Evolutionary conservation across 2,797 vertebrate genomes (phyloP).

Genomic region (Darevskia nairensis): DNA sequence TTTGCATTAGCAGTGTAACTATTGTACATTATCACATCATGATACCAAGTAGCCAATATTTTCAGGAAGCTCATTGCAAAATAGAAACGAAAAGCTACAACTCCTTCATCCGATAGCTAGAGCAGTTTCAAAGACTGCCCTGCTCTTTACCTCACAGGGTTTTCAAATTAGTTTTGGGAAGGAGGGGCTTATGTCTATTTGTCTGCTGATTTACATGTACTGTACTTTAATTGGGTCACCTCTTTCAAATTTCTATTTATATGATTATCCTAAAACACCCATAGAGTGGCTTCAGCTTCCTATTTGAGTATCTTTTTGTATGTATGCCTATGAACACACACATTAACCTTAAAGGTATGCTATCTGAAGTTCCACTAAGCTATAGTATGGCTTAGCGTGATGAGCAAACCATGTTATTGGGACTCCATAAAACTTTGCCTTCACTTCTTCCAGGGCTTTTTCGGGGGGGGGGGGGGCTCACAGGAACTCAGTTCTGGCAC

Average conservation of each 20-base stretch:
- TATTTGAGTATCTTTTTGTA: no score
- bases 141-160: not conserved
- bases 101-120: not conserved
- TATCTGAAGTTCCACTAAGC: no score
- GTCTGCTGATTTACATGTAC: not conserved
- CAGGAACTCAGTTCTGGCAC: no score
- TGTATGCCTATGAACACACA: no score
- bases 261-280: not conserved
- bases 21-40: not conserved
- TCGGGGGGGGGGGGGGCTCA: constrained; percentile 46
- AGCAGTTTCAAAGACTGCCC: not conserved
- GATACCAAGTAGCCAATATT: not conserved
- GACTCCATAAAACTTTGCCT: not conserved
- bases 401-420: not conserved
- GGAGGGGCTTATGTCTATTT: not conserved
- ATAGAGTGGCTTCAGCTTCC: not conserved
- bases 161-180: no score
- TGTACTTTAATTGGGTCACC: not conserved
- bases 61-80: not conserved
- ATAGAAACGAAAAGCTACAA: not conserved
- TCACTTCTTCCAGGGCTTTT: not conserved
- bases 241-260: not conserved
- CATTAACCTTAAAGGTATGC: not conserved
- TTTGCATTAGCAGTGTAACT: no score
- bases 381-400: no score